Conservation (phyloP, 2,113 vertebrate species). For the Corapipo altera region DNA sequence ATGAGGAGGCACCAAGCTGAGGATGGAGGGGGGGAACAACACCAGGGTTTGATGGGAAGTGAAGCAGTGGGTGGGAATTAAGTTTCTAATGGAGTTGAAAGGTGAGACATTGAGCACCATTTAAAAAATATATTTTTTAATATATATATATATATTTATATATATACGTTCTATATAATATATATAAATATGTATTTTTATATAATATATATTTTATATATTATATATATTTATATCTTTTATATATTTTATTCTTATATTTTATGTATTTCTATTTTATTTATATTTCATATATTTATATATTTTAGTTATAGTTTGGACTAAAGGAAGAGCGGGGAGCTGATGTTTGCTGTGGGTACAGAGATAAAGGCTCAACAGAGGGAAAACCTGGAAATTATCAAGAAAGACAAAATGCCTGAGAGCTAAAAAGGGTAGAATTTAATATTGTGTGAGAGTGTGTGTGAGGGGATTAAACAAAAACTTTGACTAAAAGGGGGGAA, state of each 20-base stretch:
- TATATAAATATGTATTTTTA: no score
- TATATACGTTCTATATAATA: no score
- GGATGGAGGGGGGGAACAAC: neutral
- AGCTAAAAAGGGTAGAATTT: neutral
- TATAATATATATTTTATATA: no score
- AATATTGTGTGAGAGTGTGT: neutral
- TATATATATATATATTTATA: no score
- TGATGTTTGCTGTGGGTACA: neutral
- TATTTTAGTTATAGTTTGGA: neutral
- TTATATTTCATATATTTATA: no score
- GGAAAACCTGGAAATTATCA: neutral
- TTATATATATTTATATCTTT: no score
- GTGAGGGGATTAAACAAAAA: neutral
- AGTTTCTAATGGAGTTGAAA: neutral
- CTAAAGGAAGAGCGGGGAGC: neutral
- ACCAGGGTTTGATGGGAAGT: neutral
- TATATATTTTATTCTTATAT: no score
- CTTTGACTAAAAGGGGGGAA: neutral
- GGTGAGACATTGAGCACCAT: neutral
- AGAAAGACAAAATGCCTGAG: neutral
- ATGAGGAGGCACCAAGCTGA: neutral
- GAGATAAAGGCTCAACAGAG: neutral
- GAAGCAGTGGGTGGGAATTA: neutral
- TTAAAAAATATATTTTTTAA: no score
- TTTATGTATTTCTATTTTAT: no score